Evolutionary conservation across 2,113 vertebrate species (phyloP).

Genomic region (Lepidothrix coronata): DNA sequence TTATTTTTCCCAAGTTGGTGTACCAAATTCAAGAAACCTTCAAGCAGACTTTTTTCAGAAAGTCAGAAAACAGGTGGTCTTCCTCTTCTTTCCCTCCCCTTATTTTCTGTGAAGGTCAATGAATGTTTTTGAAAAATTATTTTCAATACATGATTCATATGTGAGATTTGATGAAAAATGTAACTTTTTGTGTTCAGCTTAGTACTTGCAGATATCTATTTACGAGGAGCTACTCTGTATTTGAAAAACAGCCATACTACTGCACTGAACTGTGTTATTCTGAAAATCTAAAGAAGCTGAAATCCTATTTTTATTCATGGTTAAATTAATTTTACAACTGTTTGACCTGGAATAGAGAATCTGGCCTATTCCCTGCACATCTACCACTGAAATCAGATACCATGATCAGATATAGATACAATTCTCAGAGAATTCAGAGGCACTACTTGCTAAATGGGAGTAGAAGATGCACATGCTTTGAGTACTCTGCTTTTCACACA

Average conservation of each 20-base stretch:
- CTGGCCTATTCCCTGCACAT: neutral
- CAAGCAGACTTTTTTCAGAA: neutral
- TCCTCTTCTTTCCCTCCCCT: neutral
- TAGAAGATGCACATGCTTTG: neutral
- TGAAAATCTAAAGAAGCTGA: neutral
- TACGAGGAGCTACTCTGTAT: neutral
- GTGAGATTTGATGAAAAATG: neutral
- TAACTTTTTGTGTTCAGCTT: neutral
- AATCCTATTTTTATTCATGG: neutral
- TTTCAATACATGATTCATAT: neutral
- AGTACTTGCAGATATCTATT: neutral
- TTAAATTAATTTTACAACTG: neutral
- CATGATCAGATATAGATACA: neutral
- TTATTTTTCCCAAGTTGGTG: neutral
- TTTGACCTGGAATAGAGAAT: neutral
- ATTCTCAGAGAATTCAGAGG: neutral
- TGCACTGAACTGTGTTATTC: neutral
- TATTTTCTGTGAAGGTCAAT: neutral
- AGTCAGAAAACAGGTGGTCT: neutral
- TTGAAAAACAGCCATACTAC: neutral
- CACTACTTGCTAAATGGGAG: fast-evolving
- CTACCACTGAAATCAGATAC: neutral
- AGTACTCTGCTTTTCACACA: neutral
- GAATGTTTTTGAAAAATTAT: neutral
- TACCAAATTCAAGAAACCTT: neutral